Percentiles rank a stretch among this genome's conserved stretches.
phyloP scores from a whole-genome alignment of 64 coral and sea anemone genomes.

The Montipora cactus region DNA sequence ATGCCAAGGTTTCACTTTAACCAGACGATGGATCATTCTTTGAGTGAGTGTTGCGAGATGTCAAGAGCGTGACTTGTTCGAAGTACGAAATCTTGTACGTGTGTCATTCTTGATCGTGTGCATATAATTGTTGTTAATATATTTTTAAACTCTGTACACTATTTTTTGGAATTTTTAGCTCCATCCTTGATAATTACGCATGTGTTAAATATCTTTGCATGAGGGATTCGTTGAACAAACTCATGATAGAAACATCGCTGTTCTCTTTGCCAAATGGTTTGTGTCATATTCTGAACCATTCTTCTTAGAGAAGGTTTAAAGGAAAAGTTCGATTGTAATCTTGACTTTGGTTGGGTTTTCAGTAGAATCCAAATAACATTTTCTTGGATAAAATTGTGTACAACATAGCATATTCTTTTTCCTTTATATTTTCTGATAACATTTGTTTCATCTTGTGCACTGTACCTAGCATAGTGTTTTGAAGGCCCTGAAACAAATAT shows the following conservation, averaged over 20 bases:
- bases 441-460: conserved; percentile 31
- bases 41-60: conserved; percentile 31
- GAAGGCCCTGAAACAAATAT: conserved; percentile 41
- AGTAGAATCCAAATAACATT: background rate
- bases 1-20: conserved; percentile 39
- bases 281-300: background rate
- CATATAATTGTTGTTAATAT: background rate
- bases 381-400: conserved; percentile 7
- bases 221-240: conserved; percentile 2
- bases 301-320: background rate
- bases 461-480: conserved; percentile 1
- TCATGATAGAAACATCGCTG: background rate
- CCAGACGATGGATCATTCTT: conserved; percentile 24
- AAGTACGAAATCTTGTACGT: conserved; percentile 45
- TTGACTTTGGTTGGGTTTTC: conserved; percentile 6
- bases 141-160: background rate
- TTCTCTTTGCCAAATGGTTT: background rate
- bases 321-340: background rate
- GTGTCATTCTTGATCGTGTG: background rate
- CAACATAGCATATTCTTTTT: conserved; percentile 28
- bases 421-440: background rate
- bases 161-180: background rate
- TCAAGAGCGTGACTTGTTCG: conserved; percentile 35
- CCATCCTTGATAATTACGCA: background rate
- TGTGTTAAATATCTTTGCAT: conserved; percentile 11